Conservation (phyloP, 2,113 vertebrate species). For the Micromys minutus region DNA sequence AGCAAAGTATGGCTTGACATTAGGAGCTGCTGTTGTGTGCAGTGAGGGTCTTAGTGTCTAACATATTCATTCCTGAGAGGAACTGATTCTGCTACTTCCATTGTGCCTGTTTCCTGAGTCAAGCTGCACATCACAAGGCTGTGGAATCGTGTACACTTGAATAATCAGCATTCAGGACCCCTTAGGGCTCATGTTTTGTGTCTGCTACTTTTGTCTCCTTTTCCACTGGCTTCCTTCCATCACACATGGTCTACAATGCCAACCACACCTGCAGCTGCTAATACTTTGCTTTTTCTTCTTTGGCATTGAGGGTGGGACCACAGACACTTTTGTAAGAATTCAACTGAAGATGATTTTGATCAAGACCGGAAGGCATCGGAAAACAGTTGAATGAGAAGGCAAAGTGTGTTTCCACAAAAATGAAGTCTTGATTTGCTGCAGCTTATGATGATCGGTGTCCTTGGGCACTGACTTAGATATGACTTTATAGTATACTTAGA, state of each 20-base stretch:
- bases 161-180: neutral
- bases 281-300: constrained; percentile 1
- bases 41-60: neutral
- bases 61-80: neutral
- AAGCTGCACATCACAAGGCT: neutral
- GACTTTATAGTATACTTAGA: neutral
- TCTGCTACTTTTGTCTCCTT: constrained; percentile 24
- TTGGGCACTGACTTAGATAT: constrained; percentile 10
- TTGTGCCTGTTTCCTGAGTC: constrained; percentile 48
- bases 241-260: neutral
- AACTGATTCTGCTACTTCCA: neutral
- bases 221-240: constrained; percentile 32
- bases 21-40: neutral
- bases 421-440: constrained; percentile 6
- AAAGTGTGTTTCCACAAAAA: neutral
- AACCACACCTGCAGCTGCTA: neutral
- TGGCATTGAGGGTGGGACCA: neutral
- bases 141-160: constrained; percentile 14
- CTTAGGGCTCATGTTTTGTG: neutral
- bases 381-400: neutral
- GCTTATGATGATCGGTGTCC: neutral
- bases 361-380: neutral
- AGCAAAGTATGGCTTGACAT: neutral
- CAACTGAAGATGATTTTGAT: constrained; percentile 22
- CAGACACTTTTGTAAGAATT: constrained; percentile 47